Percentiles rank a stretch among this genome's conserved stretches.
phyloP scores from a whole-genome alignment of 2,113 vertebrate species.

The Seriola aureovittata region DNA sequence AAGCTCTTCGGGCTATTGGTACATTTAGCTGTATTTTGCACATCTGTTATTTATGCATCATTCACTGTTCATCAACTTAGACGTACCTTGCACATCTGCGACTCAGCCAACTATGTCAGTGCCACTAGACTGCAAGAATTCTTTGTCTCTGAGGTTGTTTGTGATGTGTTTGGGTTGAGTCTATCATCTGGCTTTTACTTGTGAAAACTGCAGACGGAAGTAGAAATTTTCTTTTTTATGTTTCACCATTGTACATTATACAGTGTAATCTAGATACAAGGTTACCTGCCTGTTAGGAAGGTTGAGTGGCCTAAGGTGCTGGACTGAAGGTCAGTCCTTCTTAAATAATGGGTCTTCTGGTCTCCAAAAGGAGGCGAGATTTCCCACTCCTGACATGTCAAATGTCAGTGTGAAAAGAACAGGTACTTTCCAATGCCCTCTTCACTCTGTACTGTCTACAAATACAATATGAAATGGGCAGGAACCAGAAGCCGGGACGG shows the following conservation, averaged over 20 bases:
- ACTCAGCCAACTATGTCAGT: conserved; percentile 23
- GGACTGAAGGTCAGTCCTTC: not conserved
- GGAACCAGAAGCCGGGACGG: too few relatives aligned
- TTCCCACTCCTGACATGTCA: not conserved
- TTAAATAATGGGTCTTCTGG: not conserved
- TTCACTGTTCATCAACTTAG: conserved; percentile 26
- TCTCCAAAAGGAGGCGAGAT: not conserved
- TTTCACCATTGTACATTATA: not conserved
- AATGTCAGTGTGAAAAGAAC: not conserved
- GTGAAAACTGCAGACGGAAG: not conserved
- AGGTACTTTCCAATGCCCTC: too few relatives aligned
- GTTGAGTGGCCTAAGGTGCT: not conserved
- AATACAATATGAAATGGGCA: too few relatives aligned
- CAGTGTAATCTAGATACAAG: not conserved
- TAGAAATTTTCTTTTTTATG: not conserved
- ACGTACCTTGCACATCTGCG: conserved; percentile 63
- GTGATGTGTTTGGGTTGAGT: not conserved
- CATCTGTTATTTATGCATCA: conserved; percentile 67
- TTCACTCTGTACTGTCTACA: too few relatives aligned
- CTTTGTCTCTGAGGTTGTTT: not conserved
- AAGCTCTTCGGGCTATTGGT: not conserved
- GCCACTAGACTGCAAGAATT: not conserved
- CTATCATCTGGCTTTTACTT: not conserved
- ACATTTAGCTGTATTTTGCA: conserved; percentile 26
- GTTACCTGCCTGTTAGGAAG: not conserved